Base-by-base conservation (phyloP, 2,113 vertebrate species). In the Gopherus evgoodei region DNA sequence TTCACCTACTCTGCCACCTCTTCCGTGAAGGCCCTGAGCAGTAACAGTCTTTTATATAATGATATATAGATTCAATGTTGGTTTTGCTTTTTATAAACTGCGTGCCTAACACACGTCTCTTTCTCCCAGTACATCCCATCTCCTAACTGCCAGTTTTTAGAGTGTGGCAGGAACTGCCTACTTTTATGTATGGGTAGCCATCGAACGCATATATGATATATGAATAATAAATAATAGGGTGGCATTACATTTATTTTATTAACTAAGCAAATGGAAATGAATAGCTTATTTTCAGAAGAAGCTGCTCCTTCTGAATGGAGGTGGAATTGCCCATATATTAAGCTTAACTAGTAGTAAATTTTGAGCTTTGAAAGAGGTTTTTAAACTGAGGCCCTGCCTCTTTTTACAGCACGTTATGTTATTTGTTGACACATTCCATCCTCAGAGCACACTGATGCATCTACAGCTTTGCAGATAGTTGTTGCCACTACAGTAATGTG, bases 361-460 rank as follows among this genome's bases (percentile, higher is more conserved):
- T 49, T 87, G 72, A 53, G 62, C 81, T 92, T 97, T 86, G 65
- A 91, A 93, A 80, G 0, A 1, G 52, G 50, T n/a, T 88, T 56
- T 84, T 52, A 44, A 82, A 44, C 1, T 14, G 59, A 83, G 27
- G 76, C 1, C 27, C 12, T 72, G 21, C 1, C 0, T 56, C 84
- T 42, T 5, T 91, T 83, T 54, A 59, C 35, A 59, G 52, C 52
- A 44, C 52, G 79, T n/a, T 69, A 86, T 50, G 72, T 47, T 69
- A 19, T 92, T 91, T 1, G 1, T 91, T 83, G 75, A 12, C 87
- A 54, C 47, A 84, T 6, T 17, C 50, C 35, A 82, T 29, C 69
- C 91, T 62, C 31, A 81, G 65, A 65, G 8, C 84, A 78, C 90
- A 86, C 27, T 35, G 42, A 49, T 22, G 2, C 27, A 86, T 89